Evolutionary conservation across 2,888 invertebrate genomes (phyloP), one percentile per base, ranked within the genome.

Genomic region (Calameuta pallipes): DNA sequence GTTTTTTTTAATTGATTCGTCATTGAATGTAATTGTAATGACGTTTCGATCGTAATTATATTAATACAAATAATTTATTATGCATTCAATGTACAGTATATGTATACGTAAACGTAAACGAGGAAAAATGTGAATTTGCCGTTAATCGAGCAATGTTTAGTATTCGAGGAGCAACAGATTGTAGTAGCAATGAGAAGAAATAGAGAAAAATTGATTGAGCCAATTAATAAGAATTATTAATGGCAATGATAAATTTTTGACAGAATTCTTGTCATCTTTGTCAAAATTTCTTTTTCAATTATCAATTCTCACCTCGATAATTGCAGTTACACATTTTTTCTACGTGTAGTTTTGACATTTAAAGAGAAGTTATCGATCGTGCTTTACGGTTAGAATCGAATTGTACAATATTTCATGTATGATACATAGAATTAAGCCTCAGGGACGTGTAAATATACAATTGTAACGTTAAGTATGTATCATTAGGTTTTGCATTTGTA

Each of bases 381-480:
- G 71, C 70, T 78, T 75, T 34, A 56, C 30, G 70, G 75, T 69
- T 77, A 77, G 31, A 56, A 35, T 41, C 37, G 75, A 33, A 75
- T 70, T 41, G 75, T 70, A 75, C 34, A 70, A 78, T 70, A 75
- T 74, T 56, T 75, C 75, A 31, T 71, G 71, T 79, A 86, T 87
- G 85, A 80, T 76, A 78, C 75, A 81, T 87, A 86, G 86, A 80
- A 81, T 76, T 88, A 85, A 87, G 86, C 85, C 88, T 87, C 88
- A 88, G 88, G 88, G 88, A 89, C 87, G 75, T 88, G 87, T 88
- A 89, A 85, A 89, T 87, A 88, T 56, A 56, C 9, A 78, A 84
- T 84, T 86, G 84, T 86, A 82, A 82, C 85, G 82, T 87, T 74
- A 74, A 85, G 85, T 84, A 85, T 81, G 83, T 83, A 80, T 81